Base-by-base conservation (phyloP, 2,888 invertebrate genomes). In the Lycophotia porphyrea region DNA sequence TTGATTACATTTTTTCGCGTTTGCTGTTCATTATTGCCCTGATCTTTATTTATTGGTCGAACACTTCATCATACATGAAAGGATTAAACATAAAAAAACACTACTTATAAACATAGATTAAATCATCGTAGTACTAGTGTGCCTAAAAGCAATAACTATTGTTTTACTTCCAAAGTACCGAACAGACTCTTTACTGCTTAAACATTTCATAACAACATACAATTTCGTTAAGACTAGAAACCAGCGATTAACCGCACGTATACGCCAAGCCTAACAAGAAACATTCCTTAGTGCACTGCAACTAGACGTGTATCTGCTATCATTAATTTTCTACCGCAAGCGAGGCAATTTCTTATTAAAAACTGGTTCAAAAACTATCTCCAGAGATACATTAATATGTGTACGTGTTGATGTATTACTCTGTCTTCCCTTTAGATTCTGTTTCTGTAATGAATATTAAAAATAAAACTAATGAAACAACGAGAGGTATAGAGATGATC, bases 311-410 rank as follows among this genome's bases (percentile, higher is more conserved):
- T 88, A 88, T 89, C 88, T 90, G 87, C 89, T 90, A 92, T 92
- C 91, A 92, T 93, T 92, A 92, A 93, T 93, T 88, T 85, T 92
- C 90, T 90, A 89, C 88, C 84, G 87, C 90, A 90, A 90, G 89
- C 83, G 86, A 82, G 80, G 89, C 89, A 91, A 93, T 93, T 93
- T 93, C 91, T 91, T 92, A 91, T 89, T 91, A 91, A 93, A 93
- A 93, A 93, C 93, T 92, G 91, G 93, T 93, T 92, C 88, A 85
- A 87, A 87, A 83, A 84, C 87, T 87, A 88, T 87, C 84, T 88
- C 82, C 86, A 84, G 88, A 87, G 88, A 90, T 89, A 88, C 84
- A 88, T 88, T 77, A 86, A 89, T 90, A 88, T 86, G 88, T 86
- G 83, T 83, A 85, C 74, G 71, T 76, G 77, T 80, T 84, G 81